Base-by-base conservation (phyloP, 2,113 vertebrate species). In the Entelurus aequoreus region DNA sequence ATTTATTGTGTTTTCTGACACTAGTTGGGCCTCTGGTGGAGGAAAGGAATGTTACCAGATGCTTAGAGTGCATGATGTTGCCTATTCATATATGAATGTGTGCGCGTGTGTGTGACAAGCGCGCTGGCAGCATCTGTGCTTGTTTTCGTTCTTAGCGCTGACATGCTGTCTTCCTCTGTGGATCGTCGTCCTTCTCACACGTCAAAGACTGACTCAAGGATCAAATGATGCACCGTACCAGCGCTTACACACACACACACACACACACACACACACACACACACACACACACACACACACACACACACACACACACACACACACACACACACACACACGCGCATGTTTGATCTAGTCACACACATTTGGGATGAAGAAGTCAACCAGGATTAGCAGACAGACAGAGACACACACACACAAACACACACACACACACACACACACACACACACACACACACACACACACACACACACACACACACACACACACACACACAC, bases 151-250 rank as follows among this genome's bases (percentile, higher is more conserved):
- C 7, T 42, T 42, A 5, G 40, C 40, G 40, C 40, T 42, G 40
- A 42, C 40, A 42, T 42, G 40, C 10, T 42, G 10, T 46, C 42
- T 46, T 46, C 42, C 42, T 46, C 42, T 46, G 42, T 46, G 42
- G 42, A 46, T 11, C 42, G 42, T 11, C 11, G 42, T 46, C 42
- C 42, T 46, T 46, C 42, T 46, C 42, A 12, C 42, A 46, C 11
- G 42, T 46, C 42, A 12, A 46, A 46, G 42, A 46, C 42, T 74
- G 76, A 55, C 53, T 71, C 65, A 71, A 3, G 19, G 48, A 63
- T 64, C 19, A 66, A 63, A 60, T 52, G 59, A 48, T 15, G 8
- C 38, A n/a, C 9, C 50, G 42, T 37, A 47, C 60, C 36, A 28
- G 28, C 28, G 28, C 28, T 28, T 28, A 59, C 38, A 48, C 55